Evolutionary conservation across 2,797 vertebrate species (phyloP).

Genomic region (Diplodus puntazzo): DNA sequence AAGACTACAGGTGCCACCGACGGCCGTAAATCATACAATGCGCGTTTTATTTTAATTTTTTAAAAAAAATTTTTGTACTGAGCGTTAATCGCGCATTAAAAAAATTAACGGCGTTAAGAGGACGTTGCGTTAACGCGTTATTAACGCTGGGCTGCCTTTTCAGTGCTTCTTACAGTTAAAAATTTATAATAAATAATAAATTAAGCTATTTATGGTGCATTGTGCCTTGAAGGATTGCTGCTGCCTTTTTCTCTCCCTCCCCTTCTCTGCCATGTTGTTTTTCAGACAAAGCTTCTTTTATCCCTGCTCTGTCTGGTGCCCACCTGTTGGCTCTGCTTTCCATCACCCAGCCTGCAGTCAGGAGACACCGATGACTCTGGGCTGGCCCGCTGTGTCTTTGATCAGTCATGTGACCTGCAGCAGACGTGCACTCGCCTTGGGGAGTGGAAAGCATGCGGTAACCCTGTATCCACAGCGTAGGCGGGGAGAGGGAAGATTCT

Average conservation of each 20-base stretch:
- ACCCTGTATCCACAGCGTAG: slow-evolving; percentile 20
- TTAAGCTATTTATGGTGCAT: slow-evolving; percentile 42
- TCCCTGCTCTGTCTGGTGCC: slow-evolving; percentile 74
- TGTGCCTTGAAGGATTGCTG: slow-evolving; percentile 32
- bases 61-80: too few relatives aligned
- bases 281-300: slow-evolving; percentile 78
- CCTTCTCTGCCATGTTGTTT: slow-evolving; percentile 68
- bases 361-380: slow-evolving; percentile 59
- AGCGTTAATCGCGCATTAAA: too few relatives aligned
- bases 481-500: slow-evolving; percentile 15
- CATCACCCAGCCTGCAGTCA: slow-evolving; percentile 68
- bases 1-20: too few relatives aligned
- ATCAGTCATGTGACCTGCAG: slow-evolving; percentile 74
- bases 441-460: slow-evolving; percentile 25
- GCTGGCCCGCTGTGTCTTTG: slow-evolving; percentile 70
- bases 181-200: not conserved
- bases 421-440: slow-evolving; percentile 37
- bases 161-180: slow-evolving; percentile 26
- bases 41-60: too few relatives aligned
- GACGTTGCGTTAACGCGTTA: too few relatives aligned
- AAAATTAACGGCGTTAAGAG: too few relatives aligned
- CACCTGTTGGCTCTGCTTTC: slow-evolving; percentile 83
- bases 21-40: too few relatives aligned
- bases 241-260: slow-evolving; percentile 13
- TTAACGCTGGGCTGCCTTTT: not conserved